A percentile compares a stretch with the other conserved stretches of the same genome.
Evolutionary conservation across 1,140 invertebrate genomes (phyloP).

Genomic region (Frieseomelitta varia): DNA sequence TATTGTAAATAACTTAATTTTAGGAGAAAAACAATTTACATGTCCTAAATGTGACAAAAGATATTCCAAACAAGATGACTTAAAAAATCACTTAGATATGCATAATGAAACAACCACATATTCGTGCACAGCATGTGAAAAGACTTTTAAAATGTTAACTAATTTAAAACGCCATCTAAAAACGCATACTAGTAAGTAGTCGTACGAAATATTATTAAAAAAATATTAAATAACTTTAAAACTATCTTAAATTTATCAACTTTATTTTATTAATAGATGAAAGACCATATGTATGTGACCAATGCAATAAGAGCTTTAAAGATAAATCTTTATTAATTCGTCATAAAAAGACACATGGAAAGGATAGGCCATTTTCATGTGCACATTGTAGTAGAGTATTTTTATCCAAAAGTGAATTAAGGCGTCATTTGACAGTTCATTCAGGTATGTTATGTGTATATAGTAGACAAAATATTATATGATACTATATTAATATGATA

Average conservation of each 20-base stretch:
- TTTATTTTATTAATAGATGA: conserved; percentile 65
- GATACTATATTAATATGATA: conserved; percentile 6
- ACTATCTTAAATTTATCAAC: background rate
- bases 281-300: conserved; percentile 74
- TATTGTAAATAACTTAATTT: conserved; percentile 32
- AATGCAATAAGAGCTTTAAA: conserved; percentile 78
- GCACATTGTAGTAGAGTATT: conserved; percentile 75
- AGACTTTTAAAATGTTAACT: conserved; percentile 71
- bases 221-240: background rate
- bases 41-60: conserved; percentile 77
- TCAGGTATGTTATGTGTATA: conserved; percentile 75
- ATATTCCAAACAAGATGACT: conserved; percentile 75
- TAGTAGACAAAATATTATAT: conserved; percentile 20
- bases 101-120: conserved; percentile 68
- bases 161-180: conserved; percentile 78
- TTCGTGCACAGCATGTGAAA: conserved; percentile 74
- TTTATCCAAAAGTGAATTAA: conserved; percentile 77
- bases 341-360: conserved; percentile 77
- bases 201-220: background rate
- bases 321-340: conserved; percentile 75
- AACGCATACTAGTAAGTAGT: conserved; percentile 75
- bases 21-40: conserved; percentile 75
- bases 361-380: conserved; percentile 77
- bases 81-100: conserved; percentile 73
- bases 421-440: conserved; percentile 75